Evolutionary conservation across 2,888 invertebrate species (phyloP).

Genomic region (Aproaerema taeniolella): DNA sequence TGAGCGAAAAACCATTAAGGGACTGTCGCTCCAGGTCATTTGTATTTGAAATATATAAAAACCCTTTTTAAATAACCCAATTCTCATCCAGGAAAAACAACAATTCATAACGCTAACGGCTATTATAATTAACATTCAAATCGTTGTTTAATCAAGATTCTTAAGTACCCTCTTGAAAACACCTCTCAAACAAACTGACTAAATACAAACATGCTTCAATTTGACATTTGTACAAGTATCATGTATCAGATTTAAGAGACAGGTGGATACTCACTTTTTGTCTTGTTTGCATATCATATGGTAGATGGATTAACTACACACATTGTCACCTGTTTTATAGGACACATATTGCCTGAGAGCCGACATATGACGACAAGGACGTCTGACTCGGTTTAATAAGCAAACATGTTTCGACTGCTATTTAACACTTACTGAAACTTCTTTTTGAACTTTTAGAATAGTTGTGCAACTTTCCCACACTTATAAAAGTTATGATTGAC

Average conservation of each 20-base stretch:
- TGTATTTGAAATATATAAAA: conserved; percentile 28
- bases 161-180: conserved; percentile 10
- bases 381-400: neutral
- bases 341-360: conserved; percentile 29
- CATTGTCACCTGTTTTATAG: conserved; percentile 43
- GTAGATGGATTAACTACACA: conserved; percentile 35
- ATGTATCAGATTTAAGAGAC: conserved; percentile 42
- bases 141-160: conserved; percentile 12
- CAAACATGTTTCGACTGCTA: neutral
- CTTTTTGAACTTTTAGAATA: conserved; percentile 16
- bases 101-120: conserved; percentile 22
- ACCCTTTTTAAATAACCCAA: conserved; percentile 6
- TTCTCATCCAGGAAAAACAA: conserved; percentile 11
- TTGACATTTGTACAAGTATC: conserved; percentile 40
- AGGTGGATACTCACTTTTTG: conserved; percentile 51
- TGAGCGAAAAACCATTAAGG: conserved; percentile 64
- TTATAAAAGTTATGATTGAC: conserved; percentile 41
- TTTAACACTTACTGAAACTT: neutral
- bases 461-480: conserved; percentile 36
- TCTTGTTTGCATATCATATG: conserved; percentile 52
- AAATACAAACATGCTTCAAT: conserved; percentile 23
- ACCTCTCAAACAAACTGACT: conserved; percentile 27
- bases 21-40: conserved; percentile 61
- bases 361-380: conserved; percentile 24
- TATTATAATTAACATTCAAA: conserved; percentile 13